These are phyloP conservation scores for Tachina fera DNA, from an alignment of 2,888 invertebrate species.

Conservation along the genomic window DNA sequence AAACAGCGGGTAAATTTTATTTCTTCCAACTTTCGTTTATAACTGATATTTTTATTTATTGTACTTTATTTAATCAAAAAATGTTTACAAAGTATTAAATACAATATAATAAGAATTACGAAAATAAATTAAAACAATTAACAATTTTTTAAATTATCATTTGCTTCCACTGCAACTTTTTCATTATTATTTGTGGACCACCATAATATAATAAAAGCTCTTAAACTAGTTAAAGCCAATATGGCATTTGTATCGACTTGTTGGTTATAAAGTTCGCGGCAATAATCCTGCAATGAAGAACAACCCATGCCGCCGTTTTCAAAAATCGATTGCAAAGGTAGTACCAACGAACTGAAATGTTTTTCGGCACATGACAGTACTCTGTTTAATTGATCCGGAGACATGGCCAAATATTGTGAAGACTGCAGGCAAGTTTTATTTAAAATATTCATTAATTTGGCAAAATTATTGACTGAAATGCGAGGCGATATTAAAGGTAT, in stretches of 20 bases:
- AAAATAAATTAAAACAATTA: not conserved
- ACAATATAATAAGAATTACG: not conserved
- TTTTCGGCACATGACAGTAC: constrained; percentile 79
- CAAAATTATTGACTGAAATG: constrained; percentile 76
- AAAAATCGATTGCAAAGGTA: constrained; percentile 76
- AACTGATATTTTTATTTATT: constrained; percentile 4
- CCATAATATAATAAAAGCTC: constrained; percentile 76
- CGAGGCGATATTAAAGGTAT: constrained; percentile 79
- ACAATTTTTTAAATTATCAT: constrained; percentile 17
- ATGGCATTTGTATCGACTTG: constrained; percentile 70
- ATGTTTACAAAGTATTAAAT: not conserved
- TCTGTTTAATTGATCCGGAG: constrained; percentile 74
- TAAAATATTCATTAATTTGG: constrained; percentile 79
- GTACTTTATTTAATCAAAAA: constrained; percentile 5
- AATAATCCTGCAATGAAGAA: constrained; percentile 75
- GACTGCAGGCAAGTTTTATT: constrained; percentile 76
- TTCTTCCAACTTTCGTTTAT: not conserved
- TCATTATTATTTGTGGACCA: constrained; percentile 71
- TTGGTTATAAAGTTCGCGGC: constrained; percentile 71
- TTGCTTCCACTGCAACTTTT: not conserved
- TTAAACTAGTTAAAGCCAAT: constrained; percentile 77
- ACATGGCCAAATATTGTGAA: constrained; percentile 73
- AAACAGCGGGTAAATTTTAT: no score
- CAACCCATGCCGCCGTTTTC: constrained; percentile 77
- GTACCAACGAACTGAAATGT: constrained; percentile 76